Evolutionary conservation across 1,140 invertebrate species (phyloP).

Genomic region (Papilio dardanus): DNA sequence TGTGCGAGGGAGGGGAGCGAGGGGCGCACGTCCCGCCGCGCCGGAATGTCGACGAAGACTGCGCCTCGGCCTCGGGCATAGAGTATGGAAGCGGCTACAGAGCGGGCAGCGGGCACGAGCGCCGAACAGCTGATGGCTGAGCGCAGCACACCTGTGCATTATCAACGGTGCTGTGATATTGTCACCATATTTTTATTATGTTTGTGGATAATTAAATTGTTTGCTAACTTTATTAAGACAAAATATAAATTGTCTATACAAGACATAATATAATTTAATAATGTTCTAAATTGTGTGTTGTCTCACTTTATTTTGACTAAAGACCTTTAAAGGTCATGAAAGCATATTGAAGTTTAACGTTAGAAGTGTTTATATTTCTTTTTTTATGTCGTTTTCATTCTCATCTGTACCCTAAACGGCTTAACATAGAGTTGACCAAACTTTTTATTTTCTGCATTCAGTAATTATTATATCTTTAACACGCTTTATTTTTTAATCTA

Average conservation of each 20-base stretch:
- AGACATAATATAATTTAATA: too few species aligned
- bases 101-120: constrained; percentile 62
- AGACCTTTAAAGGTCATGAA: too few species aligned
- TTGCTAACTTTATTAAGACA: background rate
- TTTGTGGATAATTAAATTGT: background rate
- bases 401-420: too few species aligned
- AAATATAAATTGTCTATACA: too few species aligned
- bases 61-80: constrained; percentile 34
- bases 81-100: constrained; percentile 1
- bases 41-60: constrained; percentile 68
- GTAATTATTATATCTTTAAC: too few species aligned
- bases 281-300: background rate
- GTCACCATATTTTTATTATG: background rate
- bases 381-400: too few species aligned
- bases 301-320: too few species aligned
- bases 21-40: constrained; percentile 61
- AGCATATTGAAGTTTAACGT: too few species aligned
- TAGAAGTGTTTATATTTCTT: too few species aligned
- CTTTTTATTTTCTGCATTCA: too few species aligned
- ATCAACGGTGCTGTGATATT: constrained; percentile 39
- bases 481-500: too few species aligned
- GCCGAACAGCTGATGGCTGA: constrained; percentile 74
- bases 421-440: too few species aligned
- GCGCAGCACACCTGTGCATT: constrained; percentile 72
- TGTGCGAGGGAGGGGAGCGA: constrained; percentile 45